A percentile compares a stretch with the other conserved stretches of the same genome.
phyloP scores from a whole-genome alignment of 2,797 vertebrate species.

The Rhabdophis nuchalis region DNA sequence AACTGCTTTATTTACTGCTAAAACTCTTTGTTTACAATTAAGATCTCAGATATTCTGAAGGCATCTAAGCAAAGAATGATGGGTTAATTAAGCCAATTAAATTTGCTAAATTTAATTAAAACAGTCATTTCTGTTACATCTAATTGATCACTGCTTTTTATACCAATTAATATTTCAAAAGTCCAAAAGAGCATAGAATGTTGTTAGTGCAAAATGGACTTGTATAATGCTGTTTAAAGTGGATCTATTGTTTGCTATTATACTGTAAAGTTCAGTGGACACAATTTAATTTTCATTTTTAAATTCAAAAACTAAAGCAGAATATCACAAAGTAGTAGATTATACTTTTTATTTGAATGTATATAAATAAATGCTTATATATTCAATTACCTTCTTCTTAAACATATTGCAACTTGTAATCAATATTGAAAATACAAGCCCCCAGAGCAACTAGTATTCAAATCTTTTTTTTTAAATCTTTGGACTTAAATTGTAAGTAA shows the following conservation, averaged over 20 bases:
- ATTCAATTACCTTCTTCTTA: conserved; percentile 24
- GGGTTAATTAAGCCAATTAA: conserved; percentile 69
- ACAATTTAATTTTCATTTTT: not conserved
- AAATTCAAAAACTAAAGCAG: conserved; percentile 28
- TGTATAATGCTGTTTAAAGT: conserved; percentile 60
- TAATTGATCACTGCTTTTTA: conserved; percentile 67
- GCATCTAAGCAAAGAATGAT: conserved; percentile 62
- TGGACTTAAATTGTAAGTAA: not conserved
- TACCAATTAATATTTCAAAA: conserved; percentile 51
- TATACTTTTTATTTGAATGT: not conserved
- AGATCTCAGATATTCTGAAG: conserved; percentile 66
- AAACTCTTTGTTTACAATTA: conserved; percentile 71
- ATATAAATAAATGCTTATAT: not conserved
- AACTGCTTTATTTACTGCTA: conserved; percentile 72
- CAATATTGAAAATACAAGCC: not conserved
- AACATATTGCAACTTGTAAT: not conserved
- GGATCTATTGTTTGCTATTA: conserved; percentile 48
- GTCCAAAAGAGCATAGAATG: conserved; percentile 52
- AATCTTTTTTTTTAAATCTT: not conserved
- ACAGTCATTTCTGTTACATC: conserved; percentile 68
- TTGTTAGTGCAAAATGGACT: conserved; percentile 57
- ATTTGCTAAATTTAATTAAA: conserved; percentile 75
- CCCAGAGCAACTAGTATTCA: not conserved
- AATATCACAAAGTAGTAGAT: not conserved
- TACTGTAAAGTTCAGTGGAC: conserved; percentile 25